phyloP scores from a whole-genome alignment of 2,888 invertebrate species.

The Monochamus alternatus region DNA sequence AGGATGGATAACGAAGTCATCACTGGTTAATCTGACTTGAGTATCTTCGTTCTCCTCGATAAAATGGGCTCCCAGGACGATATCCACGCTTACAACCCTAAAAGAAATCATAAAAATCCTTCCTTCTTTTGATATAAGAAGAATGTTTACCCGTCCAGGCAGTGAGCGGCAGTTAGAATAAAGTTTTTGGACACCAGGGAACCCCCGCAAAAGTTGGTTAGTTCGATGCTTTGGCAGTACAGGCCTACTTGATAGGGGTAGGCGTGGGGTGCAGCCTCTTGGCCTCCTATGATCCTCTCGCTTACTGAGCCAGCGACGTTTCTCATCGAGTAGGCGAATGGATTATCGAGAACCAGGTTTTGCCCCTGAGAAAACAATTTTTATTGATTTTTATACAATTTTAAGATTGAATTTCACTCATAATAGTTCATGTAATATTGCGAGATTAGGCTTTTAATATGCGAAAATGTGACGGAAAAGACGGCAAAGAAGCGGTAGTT shows the following conservation, averaged over 20 bases:
- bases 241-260: slow-evolving; percentile 53
- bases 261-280: slow-evolving; percentile 44
- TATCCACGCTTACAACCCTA: slow-evolving; percentile 38
- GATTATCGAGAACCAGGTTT: background rate
- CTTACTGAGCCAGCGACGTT: background rate
- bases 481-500: too few species aligned
- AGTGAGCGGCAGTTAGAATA: slow-evolving; percentile 56
- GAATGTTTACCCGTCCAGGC: slow-evolving; percentile 48
- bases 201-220: slow-evolving; percentile 53
- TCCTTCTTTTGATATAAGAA: background rate
- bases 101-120: background rate
- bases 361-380: background rate
- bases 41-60: slow-evolving; percentile 60
- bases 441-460: too few species aligned
- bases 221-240: slow-evolving; percentile 38
- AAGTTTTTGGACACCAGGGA: slow-evolving; percentile 49
- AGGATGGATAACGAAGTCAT: slow-evolving; percentile 66
- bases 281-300: slow-evolving; percentile 45
- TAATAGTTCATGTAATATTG: too few species aligned
- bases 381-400: too few species aligned
- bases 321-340: slow-evolving; percentile 5
- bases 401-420: too few species aligned
- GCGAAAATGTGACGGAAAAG: too few species aligned
- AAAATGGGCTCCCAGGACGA: slow-evolving; percentile 60
- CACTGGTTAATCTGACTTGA: slow-evolving; percentile 57